These are phyloP conservation scores for Cheilosia variabilis DNA, from an alignment of 2,888 invertebrate genomes.

Conservation along the genomic window DNA sequence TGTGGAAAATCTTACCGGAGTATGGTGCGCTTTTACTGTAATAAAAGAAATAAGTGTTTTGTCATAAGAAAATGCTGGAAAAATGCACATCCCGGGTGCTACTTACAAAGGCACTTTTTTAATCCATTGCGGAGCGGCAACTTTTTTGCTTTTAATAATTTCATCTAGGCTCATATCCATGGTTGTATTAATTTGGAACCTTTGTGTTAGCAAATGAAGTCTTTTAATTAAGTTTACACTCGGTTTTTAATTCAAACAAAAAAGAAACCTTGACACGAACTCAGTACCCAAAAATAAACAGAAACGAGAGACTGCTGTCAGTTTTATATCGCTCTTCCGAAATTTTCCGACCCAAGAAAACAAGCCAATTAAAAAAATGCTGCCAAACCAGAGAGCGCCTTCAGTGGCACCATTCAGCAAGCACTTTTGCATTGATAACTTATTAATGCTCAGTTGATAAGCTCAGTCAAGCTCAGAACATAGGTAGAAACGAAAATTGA, in stretches of 20 bases:
- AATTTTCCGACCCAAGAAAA: slow-evolving; percentile 27
- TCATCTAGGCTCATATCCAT: slow-evolving; percentile 81
- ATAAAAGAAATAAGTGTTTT: neutral
- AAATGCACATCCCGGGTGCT: neutral
- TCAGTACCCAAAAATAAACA: slow-evolving; percentile 67
- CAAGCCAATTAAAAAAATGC: neutral
- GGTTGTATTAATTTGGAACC: neutral
- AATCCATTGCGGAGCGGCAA: slow-evolving; percentile 51
- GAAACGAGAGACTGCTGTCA: slow-evolving; percentile 42
- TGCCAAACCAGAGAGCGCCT: neutral
- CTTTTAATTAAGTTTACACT: slow-evolving; percentile 11
- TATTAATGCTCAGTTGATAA: too few species aligned
- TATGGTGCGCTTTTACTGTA: slow-evolving; percentile 52
- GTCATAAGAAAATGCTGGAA: neutral
- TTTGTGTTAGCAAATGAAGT: neutral
- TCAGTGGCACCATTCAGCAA: neutral
- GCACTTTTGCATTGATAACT: neutral
- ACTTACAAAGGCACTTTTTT: slow-evolving; percentile 66
- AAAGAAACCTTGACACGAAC: slow-evolving; percentile 35
- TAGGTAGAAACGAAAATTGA: too few species aligned
- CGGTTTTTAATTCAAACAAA: slow-evolving; percentile 8
- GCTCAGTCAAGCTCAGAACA: too few species aligned
- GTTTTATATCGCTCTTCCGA: neutral
- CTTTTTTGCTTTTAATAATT: slow-evolving; percentile 79
- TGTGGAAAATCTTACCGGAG: slow-evolving; percentile 36